Conservation (phyloP, 1,140 invertebrate genomes). For the fruit fly (Drosophila melanogaster) region Release_6_plus_ISO1_MT NT_033779.5:8385501-8386000, state of each 20-base stretch:
- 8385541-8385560: too few relatives aligned
- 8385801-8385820: constrained; percentile 51
- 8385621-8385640: constrained; percentile 4
- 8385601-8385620: too few relatives aligned
- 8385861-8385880: constrained; percentile 47
- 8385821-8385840: constrained; percentile 32
- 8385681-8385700: constrained; percentile 12
- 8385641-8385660: constrained; percentile 1
- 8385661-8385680: constrained; percentile 8
- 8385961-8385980: constrained; percentile 52
- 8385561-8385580: too few relatives aligned
- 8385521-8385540: too few relatives aligned
- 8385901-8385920: constrained; percentile 23
- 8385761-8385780: constrained; percentile 6
- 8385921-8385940: constrained; percentile 6
- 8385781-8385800: constrained; percentile 53
- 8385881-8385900: constrained; percentile 55
- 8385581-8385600: too few relatives aligned
- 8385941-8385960: constrained; percentile 22
- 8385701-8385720: constrained; percentile 54
- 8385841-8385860: constrained; percentile 45
- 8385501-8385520: too few relatives aligned
- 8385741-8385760: constrained; percentile 41
- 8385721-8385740: constrained; percentile 35
- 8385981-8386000: constrained; percentile 37